phyloP scores from a whole-genome alignment of 2,888 invertebrate species.

The Melinopterus prodromus region DNA sequence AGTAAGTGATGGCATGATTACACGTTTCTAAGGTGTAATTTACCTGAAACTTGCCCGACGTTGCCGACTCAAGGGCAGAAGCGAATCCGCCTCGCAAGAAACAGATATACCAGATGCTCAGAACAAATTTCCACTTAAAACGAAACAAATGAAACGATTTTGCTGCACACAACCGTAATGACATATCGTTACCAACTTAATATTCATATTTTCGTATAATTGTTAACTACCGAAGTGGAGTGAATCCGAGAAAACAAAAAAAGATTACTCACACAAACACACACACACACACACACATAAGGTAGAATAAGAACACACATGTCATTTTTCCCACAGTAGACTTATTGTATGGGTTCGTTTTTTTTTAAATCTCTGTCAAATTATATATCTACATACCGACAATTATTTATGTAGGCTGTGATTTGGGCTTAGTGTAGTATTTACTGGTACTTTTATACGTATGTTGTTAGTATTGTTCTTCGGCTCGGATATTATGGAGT shows the following conservation, averaged over 20 bases:
- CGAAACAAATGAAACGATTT: neutral
- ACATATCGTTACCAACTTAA: neutral
- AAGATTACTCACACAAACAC: neutral
- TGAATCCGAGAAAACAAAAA: neutral
- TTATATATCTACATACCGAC: neutral
- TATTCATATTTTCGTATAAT: neutral
- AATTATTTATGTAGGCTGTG: neutral
- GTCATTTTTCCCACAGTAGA: neutral
- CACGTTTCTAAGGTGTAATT: too few species aligned
- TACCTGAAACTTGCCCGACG: too few species aligned
- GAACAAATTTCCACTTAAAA: neutral
- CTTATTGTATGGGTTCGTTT: neutral
- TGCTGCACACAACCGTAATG: neutral
- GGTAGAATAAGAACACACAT: neutral
- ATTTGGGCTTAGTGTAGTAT: neutral
- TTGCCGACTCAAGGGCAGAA: neutral
- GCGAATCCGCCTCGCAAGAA: neutral
- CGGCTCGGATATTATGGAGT: neutral
- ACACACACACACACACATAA: neutral
- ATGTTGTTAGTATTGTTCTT: constrained; percentile 4
- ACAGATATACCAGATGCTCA: neutral
- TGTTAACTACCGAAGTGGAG: neutral
- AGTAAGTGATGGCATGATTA: too few species aligned
- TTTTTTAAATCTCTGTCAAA: neutral
- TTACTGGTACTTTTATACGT: neutral